Evolutionary conservation across 2,888 invertebrate genomes (phyloP).

Genomic region (Galerucella nymphaeae): DNA sequence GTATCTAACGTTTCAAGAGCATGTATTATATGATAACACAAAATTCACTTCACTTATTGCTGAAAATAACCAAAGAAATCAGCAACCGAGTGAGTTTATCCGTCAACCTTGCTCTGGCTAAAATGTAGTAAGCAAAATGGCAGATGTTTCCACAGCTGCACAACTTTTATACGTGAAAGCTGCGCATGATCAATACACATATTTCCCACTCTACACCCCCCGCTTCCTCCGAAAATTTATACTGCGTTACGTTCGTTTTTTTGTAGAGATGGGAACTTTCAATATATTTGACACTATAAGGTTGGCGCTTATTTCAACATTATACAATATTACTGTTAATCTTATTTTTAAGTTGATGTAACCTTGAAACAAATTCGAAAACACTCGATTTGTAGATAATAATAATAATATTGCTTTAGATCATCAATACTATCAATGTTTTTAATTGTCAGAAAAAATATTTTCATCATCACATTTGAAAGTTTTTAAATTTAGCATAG

Average conservation of each 20-base stretch:
- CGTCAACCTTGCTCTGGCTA: conserved; percentile 30
- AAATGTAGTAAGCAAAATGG: conserved; percentile 40
- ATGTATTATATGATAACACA: conserved; percentile 49
- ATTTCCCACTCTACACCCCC: conserved; percentile 19
- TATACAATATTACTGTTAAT: background rate
- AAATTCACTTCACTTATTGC: conserved; percentile 52
- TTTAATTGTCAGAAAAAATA: background rate
- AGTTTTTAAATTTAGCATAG: too few relatives aligned
- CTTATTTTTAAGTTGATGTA: background rate
- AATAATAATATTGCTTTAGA: too few relatives aligned
- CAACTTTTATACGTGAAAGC: conserved; percentile 39
- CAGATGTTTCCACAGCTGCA: conserved; percentile 15
- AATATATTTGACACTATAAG: background rate
- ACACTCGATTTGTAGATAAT: too few relatives aligned
- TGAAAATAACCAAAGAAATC: conserved; percentile 40
- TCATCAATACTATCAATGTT: background rate
- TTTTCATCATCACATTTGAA: background rate
- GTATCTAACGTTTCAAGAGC: conserved; percentile 24
- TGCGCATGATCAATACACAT: conserved; percentile 22
- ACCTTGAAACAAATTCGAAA: background rate
- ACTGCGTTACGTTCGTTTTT: conserved; percentile 13
- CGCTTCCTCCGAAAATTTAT: conserved; percentile 16
- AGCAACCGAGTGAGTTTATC: conserved; percentile 35
- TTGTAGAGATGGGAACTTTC: conserved; percentile 4
- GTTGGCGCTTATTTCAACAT: background rate